These are phyloP conservation scores for Choristoneura rosaceana DNA, from an alignment of 2,888 invertebrate genomes.

Conservation along the genomic window DNA sequence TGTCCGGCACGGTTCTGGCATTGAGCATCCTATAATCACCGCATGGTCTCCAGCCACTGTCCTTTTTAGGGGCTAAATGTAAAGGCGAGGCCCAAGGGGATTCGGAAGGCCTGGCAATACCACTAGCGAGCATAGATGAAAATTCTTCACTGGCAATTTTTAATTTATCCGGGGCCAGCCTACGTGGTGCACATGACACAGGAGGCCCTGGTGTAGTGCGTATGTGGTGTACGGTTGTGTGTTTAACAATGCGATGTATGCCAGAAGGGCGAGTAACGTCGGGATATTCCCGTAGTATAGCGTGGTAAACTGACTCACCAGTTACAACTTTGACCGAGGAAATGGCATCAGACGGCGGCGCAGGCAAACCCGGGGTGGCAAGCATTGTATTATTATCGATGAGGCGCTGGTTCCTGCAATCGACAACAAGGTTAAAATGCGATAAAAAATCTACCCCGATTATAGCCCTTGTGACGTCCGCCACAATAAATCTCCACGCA, in stretches of 20 bases:
- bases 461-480: constrained; percentile 6
- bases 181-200: constrained; percentile 1
- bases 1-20: constrained; percentile 50
- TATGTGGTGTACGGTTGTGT: constrained; percentile 1
- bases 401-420: constrained; percentile 4
- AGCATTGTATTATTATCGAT: neutral
- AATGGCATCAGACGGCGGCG: neutral
- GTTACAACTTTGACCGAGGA: constrained; percentile 13
- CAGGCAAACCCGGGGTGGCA: constrained; percentile 3
- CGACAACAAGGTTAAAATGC: neutral
- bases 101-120: constrained; percentile 17
- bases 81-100: constrained; percentile 43
- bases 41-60: constrained; percentile 52
- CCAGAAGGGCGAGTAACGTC: constrained; percentile 7
- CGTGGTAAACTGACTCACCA: neutral
- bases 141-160: constrained; percentile 43
- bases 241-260: constrained; percentile 2
- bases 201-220: constrained; percentile 9
- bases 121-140: constrained; percentile 42
- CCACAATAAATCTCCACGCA: constrained; percentile 2
- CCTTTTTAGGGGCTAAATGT: constrained; percentile 53
- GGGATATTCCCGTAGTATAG: constrained; percentile 9
- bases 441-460: constrained; percentile 9
- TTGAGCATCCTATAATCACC: constrained; percentile 52
- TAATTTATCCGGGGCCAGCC: constrained; percentile 10